Conservation (phyloP, 2,113 vertebrate genomes). For the Parus major region DNA sequence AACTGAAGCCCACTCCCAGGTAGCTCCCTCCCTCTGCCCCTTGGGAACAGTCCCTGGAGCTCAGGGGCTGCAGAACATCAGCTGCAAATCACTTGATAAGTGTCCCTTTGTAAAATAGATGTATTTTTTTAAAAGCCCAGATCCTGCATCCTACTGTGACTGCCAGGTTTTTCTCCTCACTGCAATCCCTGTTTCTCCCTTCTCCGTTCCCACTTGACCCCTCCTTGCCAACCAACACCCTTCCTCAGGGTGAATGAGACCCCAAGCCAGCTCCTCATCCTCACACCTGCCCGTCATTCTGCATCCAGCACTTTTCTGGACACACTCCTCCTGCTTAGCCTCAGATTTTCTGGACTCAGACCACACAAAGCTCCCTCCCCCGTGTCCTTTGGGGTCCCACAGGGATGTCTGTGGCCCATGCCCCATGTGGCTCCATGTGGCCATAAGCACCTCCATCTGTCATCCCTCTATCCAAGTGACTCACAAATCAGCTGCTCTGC, state of each 20-base stretch:
- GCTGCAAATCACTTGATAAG: neutral
- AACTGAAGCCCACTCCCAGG: neutral
- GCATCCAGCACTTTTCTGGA: neutral
- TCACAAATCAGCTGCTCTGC: neutral
- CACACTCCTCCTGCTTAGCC: neutral
- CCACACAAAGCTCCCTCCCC: neutral
- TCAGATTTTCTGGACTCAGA: neutral
- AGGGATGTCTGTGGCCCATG: neutral
- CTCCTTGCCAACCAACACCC: neutral
- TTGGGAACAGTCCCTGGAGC: neutral
- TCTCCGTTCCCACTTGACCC: neutral
- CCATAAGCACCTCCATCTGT: neutral
- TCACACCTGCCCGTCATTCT: neutral
- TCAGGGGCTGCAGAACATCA: neutral
- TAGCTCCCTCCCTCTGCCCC: neutral
- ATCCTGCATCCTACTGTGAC: neutral
- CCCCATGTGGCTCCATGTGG: neutral
- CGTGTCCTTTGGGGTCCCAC: fast-evolving
- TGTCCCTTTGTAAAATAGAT: neutral
- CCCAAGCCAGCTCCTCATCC: neutral
- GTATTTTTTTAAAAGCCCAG: neutral
- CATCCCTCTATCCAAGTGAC: neutral
- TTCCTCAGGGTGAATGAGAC: neutral
- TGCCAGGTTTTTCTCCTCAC: neutral
- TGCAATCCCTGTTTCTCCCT: neutral